Evolutionary conservation across 1,140 invertebrate species (phyloP).

Genomic region (Nasonia longicornis): DNA sequence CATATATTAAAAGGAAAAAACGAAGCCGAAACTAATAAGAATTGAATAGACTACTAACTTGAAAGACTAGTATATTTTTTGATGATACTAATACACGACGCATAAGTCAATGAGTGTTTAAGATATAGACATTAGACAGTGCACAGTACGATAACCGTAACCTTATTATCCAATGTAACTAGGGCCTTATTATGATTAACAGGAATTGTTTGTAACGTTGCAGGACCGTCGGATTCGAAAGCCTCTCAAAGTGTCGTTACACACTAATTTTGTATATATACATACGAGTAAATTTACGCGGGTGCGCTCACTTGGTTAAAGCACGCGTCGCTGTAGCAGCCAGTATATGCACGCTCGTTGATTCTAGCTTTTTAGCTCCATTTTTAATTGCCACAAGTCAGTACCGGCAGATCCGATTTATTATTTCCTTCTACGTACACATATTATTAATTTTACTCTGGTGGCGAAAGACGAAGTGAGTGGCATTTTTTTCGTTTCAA

Average conservation of each 20-base stretch:
- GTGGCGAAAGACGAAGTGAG: conserved; percentile 25
- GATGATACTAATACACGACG: conserved; percentile 48
- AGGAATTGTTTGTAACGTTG: conserved; percentile 44
- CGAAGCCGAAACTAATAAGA: conserved; percentile 11
- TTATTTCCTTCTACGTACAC: conserved; percentile 33
- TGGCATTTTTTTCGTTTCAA: conserved; percentile 11
- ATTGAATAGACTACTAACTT: conserved; percentile 46
- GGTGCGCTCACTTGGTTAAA: conserved; percentile 21
- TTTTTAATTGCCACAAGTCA: conserved; percentile 36
- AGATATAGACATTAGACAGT: conserved; percentile 40
- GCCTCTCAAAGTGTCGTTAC: conserved; percentile 38
- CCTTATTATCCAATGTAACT: conserved; percentile 41
- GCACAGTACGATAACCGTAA: conserved; percentile 37
- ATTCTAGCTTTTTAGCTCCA: conserved; percentile 32
- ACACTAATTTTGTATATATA: conserved; percentile 45
- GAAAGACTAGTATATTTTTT: conserved; percentile 57
- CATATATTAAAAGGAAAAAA: conserved; percentile 28
- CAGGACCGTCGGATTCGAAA: conserved; percentile 44
- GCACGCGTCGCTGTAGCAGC: conserved; percentile 9
- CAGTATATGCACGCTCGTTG: conserved; percentile 14
- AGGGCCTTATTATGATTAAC: conserved; percentile 46
- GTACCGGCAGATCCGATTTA: conserved; percentile 27
- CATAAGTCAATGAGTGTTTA: conserved; percentile 47
- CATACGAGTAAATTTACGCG: conserved; percentile 34
- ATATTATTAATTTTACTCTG: conserved; percentile 17